Evolutionary conservation across 2,888 invertebrate species (phyloP).

Genomic region (Lomographa bimaculata): DNA sequence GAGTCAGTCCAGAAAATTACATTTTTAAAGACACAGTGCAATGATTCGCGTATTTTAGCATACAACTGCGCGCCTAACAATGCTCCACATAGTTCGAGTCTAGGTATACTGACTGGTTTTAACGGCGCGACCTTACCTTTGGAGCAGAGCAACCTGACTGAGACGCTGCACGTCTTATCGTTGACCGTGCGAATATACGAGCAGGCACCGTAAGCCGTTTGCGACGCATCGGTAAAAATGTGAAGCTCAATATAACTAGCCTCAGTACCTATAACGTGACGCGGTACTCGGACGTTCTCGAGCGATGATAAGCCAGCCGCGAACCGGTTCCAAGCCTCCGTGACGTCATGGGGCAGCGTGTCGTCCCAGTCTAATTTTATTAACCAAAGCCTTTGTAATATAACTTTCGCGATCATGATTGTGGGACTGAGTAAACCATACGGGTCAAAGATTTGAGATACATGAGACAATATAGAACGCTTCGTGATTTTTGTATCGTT

Average conservation of each 20-base stretch:
- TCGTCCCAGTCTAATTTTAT: conserved; percentile 21
- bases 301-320: not conserved
- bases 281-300: conserved; percentile 4
- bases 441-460: conserved; percentile 26
- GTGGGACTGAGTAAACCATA: conserved; percentile 16
- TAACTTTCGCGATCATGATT: conserved; percentile 17
- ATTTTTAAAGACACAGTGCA: conserved; percentile 19
- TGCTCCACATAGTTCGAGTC: conserved; percentile 37
- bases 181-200: conserved; percentile 7
- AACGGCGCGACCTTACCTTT: conserved; percentile 39
- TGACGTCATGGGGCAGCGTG: conserved; percentile 1
- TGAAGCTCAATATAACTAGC: conserved; percentile 2
- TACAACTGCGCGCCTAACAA: conserved; percentile 31
- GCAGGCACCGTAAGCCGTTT: conserved; percentile 6
- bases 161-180: not conserved
- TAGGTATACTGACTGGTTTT: conserved; percentile 24
- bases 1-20: conserved; percentile 35
- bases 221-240: conserved; percentile 12
- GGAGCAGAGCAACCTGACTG: conserved; percentile 10
- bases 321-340: not conserved
- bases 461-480: conserved; percentile 20
- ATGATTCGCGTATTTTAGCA: conserved; percentile 19
- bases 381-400: conserved; percentile 21
- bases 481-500: conserved; percentile 10
- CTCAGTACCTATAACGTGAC: conserved; percentile 3